Evolutionary conservation across 2,888 invertebrate genomes (phyloP), one percentile per base, ranked within the genome.

Genomic region (Pseudoips prasinana): DNA sequence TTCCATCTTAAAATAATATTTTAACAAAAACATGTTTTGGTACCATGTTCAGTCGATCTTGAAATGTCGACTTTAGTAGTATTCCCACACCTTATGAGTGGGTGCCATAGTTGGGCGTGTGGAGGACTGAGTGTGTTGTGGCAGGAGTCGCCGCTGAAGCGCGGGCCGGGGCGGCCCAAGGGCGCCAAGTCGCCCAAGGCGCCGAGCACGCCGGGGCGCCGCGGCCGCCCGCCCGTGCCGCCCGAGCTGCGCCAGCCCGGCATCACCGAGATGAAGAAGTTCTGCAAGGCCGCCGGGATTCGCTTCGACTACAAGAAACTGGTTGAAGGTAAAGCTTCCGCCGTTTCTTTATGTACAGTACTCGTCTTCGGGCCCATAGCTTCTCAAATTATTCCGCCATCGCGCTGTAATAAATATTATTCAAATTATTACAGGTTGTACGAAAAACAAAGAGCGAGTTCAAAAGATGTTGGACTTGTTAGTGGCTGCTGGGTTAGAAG

Each of bases 231-330:
- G 31, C 86, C 86, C 42, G 86, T 86, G 39, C 86, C 87, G 37
- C 82, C 78, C 8, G 87, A 86, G 59, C 67, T 84, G 46, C 62
- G 87, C 2, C 74, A 78, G 54, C 87, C 87, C 3, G 89, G 89
- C 30, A 85, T 89, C 63, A 88, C 86, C 0, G 87, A 88, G 19
- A 85, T 89, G 86, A 89, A 87, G 77, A 83, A 81, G 60, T 88
- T 86, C 75, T 86, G 88, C 65, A 89, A 89, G 45, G 82, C 86
- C 0, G 89, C 89, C 22, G 89, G 89, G 1, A 80, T 90, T 25
- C 75, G 87, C 17, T 88, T 87, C 68, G 87, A 89, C 46, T 89
- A 89, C 41, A 86, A 86, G 70, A 87, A 88, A 32, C 80, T 89
- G 1, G 82, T 85, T 18, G 89, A 89, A 58, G 89, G 89, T 89